Conservation (phyloP, 2,888 invertebrate genomes). For the Harpalus rubripes region DNA sequence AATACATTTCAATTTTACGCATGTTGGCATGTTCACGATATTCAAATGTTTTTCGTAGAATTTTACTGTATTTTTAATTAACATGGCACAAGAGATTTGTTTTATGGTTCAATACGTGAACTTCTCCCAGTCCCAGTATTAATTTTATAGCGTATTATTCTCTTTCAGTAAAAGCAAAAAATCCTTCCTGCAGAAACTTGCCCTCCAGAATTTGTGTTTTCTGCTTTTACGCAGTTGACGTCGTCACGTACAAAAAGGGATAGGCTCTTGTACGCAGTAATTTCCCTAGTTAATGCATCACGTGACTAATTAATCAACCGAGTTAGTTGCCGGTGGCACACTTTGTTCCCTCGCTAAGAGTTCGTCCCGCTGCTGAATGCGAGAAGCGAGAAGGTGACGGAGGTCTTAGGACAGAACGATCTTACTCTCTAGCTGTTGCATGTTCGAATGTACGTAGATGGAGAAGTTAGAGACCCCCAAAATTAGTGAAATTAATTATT, state of each 20-base stretch:
- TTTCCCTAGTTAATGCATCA: constrained; percentile 42
- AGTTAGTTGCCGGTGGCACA: constrained; percentile 26
- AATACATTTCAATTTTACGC: too few species aligned
- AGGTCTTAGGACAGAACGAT: not conserved
- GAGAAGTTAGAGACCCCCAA: not conserved
- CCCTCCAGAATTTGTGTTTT: not conserved
- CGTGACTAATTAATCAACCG: constrained; percentile 53
- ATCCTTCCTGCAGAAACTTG: not conserved
- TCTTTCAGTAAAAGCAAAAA: not conserved
- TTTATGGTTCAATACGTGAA: too few species aligned
- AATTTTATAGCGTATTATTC: not conserved
- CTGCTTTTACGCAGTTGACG: not conserved
- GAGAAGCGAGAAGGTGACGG: not conserved
- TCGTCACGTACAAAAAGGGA: constrained; percentile 28
- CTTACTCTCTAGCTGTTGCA: constrained; percentile 5
- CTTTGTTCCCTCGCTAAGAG: not conserved
- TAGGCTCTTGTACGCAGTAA: constrained; percentile 34
- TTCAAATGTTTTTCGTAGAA: too few species aligned
- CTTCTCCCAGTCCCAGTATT: too few species aligned
- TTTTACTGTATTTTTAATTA: too few species aligned
- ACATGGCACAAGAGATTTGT: too few species aligned
- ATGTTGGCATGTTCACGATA: too few species aligned
- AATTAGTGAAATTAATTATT: constrained; percentile 13
- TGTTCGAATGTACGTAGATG: not conserved
- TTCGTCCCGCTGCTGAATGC: not conserved